Evolutionary conservation across 2,888 invertebrate species (phyloP).

Genomic region (Drosophila algonquin): DNA sequence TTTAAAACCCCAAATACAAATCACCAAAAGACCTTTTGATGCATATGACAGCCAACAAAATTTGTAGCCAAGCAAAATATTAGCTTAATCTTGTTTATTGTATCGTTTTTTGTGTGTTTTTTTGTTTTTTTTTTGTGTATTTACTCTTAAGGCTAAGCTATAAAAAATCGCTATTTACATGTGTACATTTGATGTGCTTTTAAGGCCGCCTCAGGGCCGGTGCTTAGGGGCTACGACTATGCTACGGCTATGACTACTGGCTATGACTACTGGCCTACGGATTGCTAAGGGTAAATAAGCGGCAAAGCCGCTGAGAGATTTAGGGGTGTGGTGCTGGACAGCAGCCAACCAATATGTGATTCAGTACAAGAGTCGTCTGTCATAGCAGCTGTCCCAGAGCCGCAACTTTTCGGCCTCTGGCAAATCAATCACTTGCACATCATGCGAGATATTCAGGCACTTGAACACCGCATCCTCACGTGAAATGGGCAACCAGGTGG

Average conservation of each 20-base stretch:
- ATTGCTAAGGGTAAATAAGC: slow-evolving; percentile 26
- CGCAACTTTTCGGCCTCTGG: slow-evolving; percentile 82
- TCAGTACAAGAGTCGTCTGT: slow-evolving; percentile 64
- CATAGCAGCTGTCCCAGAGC: slow-evolving; percentile 82
- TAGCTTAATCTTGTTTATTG: not conserved
- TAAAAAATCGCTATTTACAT: slow-evolving; percentile 60
- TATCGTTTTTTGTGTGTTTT: slow-evolving; percentile 5
- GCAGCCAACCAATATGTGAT: not conserved
- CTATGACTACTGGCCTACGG: slow-evolving; percentile 6
- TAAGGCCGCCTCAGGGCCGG: slow-evolving; percentile 56
- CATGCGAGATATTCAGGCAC: slow-evolving; percentile 83
- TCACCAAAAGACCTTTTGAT: slow-evolving; percentile 7
- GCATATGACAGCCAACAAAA: slow-evolving; percentile 27
- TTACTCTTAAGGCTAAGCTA: slow-evolving; percentile 51
- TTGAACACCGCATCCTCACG: slow-evolving; percentile 73
- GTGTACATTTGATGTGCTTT: slow-evolving; percentile 65
- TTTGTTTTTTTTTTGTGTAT: slow-evolving; percentile 24
- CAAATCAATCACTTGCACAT: slow-evolving; percentile 82
- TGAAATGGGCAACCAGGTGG: slow-evolving; percentile 74
- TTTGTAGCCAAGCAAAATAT: slow-evolving; percentile 3
- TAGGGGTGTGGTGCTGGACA: not conserved
- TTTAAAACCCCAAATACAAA: not conserved
- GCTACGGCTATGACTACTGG: slow-evolving; percentile 27
- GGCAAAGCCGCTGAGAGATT: not conserved
- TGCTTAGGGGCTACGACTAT: slow-evolving; percentile 18